Conservation (phyloP, 2,888 invertebrate species). For the Temnothorax unifasciatus region DNA sequence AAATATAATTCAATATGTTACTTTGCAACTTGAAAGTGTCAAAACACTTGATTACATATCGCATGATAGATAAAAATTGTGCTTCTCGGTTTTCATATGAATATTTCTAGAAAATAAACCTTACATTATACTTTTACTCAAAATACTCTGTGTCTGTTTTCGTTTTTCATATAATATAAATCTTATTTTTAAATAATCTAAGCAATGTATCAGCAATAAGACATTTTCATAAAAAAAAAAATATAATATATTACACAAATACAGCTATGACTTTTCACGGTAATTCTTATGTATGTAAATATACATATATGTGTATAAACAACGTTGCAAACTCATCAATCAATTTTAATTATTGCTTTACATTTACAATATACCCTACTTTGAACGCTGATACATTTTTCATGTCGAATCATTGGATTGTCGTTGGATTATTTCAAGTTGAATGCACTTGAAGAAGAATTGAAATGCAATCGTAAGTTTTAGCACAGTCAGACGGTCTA, state of each 20-base stretch:
- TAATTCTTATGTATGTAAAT: background rate
- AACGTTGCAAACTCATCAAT: slow-evolving; percentile 19
- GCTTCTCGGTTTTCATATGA: background rate
- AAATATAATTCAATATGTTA: background rate
- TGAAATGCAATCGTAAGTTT: background rate
- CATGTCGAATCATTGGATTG: background rate
- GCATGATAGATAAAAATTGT: background rate
- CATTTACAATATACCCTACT: background rate
- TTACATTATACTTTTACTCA: background rate
- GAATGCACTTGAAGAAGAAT: background rate
- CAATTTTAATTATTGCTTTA: slow-evolving; percentile 26
- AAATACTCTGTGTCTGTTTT: too few relatives aligned
- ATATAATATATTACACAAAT: background rate
- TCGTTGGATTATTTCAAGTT: background rate
- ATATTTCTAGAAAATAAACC: slow-evolving; percentile 1
- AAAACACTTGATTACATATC: background rate
- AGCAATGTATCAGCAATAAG: background rate
- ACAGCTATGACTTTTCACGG: background rate
- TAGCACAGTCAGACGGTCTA: background rate
- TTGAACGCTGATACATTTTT: slow-evolving; percentile 30
- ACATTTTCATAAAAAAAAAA: background rate
- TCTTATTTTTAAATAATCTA: background rate
- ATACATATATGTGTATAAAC: background rate
- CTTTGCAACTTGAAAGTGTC: background rate
- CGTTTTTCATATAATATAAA: background rate